Conservation (phyloP, 2,888 invertebrate species). For the Cheilosia impressa region DNA sequence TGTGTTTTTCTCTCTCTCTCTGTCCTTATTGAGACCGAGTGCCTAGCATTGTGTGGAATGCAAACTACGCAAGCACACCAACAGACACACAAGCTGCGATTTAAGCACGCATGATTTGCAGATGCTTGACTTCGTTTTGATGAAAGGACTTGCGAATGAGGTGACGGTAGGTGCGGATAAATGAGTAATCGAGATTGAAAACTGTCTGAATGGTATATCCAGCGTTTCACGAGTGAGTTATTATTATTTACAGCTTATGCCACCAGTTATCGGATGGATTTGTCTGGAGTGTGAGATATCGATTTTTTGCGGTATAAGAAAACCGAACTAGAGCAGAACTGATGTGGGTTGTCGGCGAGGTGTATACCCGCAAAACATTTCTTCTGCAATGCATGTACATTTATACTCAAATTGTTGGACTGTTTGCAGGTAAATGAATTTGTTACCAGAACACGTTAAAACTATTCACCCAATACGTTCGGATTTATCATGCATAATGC, state of each 20-base stretch:
- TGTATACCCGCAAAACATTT: too few species aligned
- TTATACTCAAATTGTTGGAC: too few species aligned
- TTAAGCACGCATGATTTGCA: conserved; percentile 57
- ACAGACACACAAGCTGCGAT: background rate
- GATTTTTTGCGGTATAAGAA: conserved; percentile 2
- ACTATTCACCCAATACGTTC: too few species aligned
- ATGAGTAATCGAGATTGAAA: conserved; percentile 53
- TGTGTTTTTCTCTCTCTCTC: background rate
- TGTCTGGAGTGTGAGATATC: background rate
- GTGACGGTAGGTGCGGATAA: conserved; percentile 2
- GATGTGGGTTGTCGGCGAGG: background rate
- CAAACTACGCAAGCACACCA: background rate
- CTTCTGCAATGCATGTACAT: too few species aligned
- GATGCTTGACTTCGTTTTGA: conserved; percentile 63
- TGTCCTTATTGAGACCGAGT: conserved; percentile 30
- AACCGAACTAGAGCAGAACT: conserved; percentile 26
- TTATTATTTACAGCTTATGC: conserved; percentile 54
- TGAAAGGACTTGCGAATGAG: conserved; percentile 33
- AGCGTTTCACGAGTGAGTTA: conserved; percentile 36
- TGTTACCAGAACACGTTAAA: too few species aligned
- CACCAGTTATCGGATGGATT: conserved; percentile 42
- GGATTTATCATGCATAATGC: too few species aligned
- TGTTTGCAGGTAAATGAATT: too few species aligned
- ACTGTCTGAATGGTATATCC: conserved; percentile 59
- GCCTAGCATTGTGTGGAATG: conserved; percentile 4